Conservation (phyloP, 2,797 vertebrate genomes). For the Paramormyrops hopkinsi region DNA sequence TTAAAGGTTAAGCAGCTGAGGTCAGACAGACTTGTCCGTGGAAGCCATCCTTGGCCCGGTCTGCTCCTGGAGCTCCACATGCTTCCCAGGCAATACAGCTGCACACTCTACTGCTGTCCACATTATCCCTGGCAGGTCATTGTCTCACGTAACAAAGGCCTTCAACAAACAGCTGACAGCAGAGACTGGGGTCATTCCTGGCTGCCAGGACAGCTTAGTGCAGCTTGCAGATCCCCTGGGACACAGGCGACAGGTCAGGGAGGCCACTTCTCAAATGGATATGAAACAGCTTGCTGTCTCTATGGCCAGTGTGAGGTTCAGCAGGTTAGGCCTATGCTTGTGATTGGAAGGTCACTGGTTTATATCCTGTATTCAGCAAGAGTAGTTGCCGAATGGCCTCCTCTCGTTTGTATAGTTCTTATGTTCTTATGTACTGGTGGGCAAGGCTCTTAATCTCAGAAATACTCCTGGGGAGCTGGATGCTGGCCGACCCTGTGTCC, state of each 20-base stretch:
- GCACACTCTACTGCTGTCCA: background rate
- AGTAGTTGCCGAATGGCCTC: too few relatives aligned
- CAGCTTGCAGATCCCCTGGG: background rate
- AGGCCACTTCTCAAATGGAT: background rate
- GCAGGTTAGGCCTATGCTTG: background rate
- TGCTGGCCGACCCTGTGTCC: background rate
- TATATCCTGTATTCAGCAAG: background rate
- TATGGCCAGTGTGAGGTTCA: background rate
- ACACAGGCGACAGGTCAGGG: background rate
- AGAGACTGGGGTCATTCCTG: constrained; percentile 2
- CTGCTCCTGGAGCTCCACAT: background rate
- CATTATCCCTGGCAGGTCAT: background rate
- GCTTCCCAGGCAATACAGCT: background rate
- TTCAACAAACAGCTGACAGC: constrained; percentile 7
- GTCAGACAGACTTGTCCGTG: background rate
- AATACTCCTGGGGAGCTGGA: background rate
- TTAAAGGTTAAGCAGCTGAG: background rate
- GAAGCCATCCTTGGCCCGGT: background rate
- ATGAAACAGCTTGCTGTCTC: background rate
- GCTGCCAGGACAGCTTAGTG: background rate
- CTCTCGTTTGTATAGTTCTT: too few relatives aligned
- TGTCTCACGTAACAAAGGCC: background rate
- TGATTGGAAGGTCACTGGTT: background rate
- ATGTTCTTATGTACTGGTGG: too few relatives aligned
- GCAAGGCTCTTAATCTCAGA: background rate